Evolutionary conservation across 2,888 invertebrate genomes (phyloP).

Genomic region (Drosophila borealis): DNA sequence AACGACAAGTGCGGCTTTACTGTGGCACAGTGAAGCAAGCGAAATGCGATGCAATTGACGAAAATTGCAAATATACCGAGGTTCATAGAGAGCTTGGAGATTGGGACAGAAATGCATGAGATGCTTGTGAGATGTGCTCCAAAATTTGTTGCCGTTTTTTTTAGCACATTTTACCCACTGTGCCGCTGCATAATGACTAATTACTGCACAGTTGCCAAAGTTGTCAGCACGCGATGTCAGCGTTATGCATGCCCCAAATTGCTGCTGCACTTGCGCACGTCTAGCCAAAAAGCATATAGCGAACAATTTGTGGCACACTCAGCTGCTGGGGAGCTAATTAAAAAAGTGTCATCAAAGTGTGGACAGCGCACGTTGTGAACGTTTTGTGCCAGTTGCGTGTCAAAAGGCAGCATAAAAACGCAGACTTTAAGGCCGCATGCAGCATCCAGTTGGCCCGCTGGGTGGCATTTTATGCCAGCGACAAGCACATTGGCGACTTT

Average conservation of each 20-base stretch:
- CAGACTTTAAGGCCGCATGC: slow-evolving; percentile 57
- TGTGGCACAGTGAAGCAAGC: slow-evolving; percentile 31
- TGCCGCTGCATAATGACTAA: slow-evolving; percentile 49
- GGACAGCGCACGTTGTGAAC: slow-evolving; percentile 60
- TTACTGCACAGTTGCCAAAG: slow-evolving; percentile 48
- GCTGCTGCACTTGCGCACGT: slow-evolving; percentile 31
- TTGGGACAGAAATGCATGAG: too few relatives aligned
- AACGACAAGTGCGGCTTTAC: slow-evolving; percentile 43
- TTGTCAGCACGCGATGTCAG: slow-evolving; percentile 59
- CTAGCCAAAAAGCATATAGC: slow-evolving; percentile 28
- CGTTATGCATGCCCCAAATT: slow-evolving; percentile 47
- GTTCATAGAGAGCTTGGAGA: too few relatives aligned
- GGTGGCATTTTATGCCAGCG: slow-evolving; percentile 49
- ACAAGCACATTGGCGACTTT: slow-evolving; percentile 39
- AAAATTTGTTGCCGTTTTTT: not conserved
- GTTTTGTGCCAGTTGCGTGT: slow-evolving; percentile 65
- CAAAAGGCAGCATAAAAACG: slow-evolving; percentile 70
- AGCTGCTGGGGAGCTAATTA: slow-evolving; percentile 62
- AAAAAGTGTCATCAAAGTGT: slow-evolving; percentile 80
- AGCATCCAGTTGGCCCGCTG: slow-evolving; percentile 47
- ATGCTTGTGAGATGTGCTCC: too few relatives aligned
- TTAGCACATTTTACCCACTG: slow-evolving; percentile 22
- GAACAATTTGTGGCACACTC: slow-evolving; percentile 42
- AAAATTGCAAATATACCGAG: not conserved
- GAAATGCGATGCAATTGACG: not conserved